Base-by-base conservation (phyloP, 23 tunicate genomes). In the Halocynthia aurantium region DNA sequence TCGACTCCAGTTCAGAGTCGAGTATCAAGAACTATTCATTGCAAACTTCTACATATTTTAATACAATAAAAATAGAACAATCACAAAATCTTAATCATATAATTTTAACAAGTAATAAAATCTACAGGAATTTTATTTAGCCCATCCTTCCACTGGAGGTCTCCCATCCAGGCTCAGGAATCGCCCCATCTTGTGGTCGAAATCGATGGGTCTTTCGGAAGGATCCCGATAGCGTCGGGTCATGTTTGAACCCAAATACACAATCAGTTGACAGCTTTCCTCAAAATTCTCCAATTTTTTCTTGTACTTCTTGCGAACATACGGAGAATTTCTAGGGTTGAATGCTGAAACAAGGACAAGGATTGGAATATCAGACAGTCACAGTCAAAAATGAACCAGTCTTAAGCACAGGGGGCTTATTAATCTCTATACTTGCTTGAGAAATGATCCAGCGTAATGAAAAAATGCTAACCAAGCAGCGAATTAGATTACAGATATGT, bases 161-260 rank as follows among this genome's bases (percentile, higher is more conserved):
- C 31, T 12, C 6, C 57, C 57, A 19, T 55, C 76, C 54, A 87
- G 71, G 53, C 89, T 81, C 9, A 90, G 69, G 55, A 90, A 90
- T 13, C 57, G 50, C 18, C 81, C 75, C 89, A 90, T 80, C 56
- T 90, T 90, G 61, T 81, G 81, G 18, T 90, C 96, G 72, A 90
- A 90, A 49, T 76, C 85, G 8, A 71, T 53, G 8, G 96, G 96
- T 6, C 82, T 61, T 6, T 55, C 50, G 10, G 53, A 22, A 7
- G 96, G 96, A 11, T 86, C 85, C 17, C 57, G 55, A 51, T 83
- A 87, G 15, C 86, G 73, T 6, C 74, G 61, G 22, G 98, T 87
- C 98, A 93, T 93, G 73, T 93, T 83, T 55, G 75, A 22, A 12
- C 98, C 93, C 11, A 93, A 83, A 67, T 86, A 93, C 7, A 82